Percentiles rank a stretch among this genome's conserved stretches.
Conservation (phyloP, 2,113 vertebrate species). For the Tonatia bakeri region DNA sequence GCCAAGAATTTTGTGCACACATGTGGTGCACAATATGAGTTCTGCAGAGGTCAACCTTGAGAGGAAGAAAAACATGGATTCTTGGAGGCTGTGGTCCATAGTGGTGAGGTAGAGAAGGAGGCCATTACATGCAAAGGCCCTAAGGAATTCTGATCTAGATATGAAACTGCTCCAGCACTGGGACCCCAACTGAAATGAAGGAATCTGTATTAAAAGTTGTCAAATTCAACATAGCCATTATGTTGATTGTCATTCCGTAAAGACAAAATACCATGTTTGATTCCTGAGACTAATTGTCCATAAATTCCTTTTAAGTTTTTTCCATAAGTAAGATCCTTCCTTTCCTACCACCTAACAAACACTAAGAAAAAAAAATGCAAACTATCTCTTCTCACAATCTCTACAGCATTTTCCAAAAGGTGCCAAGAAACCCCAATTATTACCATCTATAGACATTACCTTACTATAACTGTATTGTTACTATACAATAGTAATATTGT, state of each 20-base stretch:
- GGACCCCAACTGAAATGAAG: constrained; percentile 29
- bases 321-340: neutral
- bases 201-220: neutral
- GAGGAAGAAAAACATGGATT: constrained; percentile 53
- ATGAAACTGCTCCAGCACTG: neutral
- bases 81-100: constrained; percentile 4
- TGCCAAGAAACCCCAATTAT: neutral
- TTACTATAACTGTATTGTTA: neutral
- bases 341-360: neutral
- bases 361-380: neutral
- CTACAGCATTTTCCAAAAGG: neutral
- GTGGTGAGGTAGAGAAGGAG: constrained; percentile 27
- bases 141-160: neutral
- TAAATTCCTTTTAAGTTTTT: neutral
- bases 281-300: neutral
- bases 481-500: no score
- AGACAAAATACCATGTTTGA: neutral
- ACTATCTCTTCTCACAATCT: neutral
- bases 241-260: neutral
- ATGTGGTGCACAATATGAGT: constrained; percentile 12
- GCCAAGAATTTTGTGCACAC: constrained; percentile 21
- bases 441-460: neutral
- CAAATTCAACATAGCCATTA: neutral
- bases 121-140: constrained; percentile 1
- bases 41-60: constrained; percentile 11